Percentiles rank a stretch among this genome's conserved stretches.
Evolutionary conservation across 2,888 invertebrate genomes (phyloP).

Genomic region (Dendrolimus pini): DNA sequence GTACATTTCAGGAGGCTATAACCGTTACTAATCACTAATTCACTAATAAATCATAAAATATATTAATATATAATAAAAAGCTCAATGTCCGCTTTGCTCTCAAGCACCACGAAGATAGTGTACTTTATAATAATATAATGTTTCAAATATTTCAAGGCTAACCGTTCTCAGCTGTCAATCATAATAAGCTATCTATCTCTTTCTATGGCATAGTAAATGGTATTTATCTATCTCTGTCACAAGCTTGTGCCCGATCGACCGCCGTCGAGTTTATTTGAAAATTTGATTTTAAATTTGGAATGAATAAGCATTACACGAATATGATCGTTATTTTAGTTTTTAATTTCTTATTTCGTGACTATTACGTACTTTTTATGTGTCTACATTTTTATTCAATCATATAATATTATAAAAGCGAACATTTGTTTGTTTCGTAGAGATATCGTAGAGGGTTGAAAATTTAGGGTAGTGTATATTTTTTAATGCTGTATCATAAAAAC

Average conservation of each 20-base stretch:
- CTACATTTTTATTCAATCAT: not conserved
- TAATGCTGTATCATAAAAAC: no score
- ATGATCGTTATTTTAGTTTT: constrained; percentile 72
- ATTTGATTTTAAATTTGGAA: constrained; percentile 76
- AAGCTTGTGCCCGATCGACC: constrained; percentile 58
- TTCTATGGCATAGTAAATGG: constrained; percentile 43
- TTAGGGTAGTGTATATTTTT: no score
- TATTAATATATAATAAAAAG: constrained; percentile 15
- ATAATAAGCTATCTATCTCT: constrained; percentile 71
- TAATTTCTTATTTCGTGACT: constrained; percentile 67
- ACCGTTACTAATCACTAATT: not conserved
- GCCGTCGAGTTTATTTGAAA: constrained; percentile 69
- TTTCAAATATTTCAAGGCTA: constrained; percentile 78
- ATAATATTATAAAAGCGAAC: no score
- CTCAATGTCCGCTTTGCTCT: constrained; percentile 51
- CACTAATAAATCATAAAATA: constrained; percentile 2
- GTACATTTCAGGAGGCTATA: no score
- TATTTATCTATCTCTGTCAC: constrained; percentile 42
- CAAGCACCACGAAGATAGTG: constrained; percentile 64
- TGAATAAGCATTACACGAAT: constrained; percentile 76
- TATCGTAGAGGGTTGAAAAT: no score
- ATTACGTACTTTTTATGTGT: constrained; percentile 19
- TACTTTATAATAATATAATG: constrained; percentile 77
- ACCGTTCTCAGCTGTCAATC: constrained; percentile 77
- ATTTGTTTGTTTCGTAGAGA: no score